Evolutionary conservation across 2,888 invertebrate genomes (phyloP), one percentile per base, ranked within the genome.

Genomic region (Drosophila formosana): DNA sequence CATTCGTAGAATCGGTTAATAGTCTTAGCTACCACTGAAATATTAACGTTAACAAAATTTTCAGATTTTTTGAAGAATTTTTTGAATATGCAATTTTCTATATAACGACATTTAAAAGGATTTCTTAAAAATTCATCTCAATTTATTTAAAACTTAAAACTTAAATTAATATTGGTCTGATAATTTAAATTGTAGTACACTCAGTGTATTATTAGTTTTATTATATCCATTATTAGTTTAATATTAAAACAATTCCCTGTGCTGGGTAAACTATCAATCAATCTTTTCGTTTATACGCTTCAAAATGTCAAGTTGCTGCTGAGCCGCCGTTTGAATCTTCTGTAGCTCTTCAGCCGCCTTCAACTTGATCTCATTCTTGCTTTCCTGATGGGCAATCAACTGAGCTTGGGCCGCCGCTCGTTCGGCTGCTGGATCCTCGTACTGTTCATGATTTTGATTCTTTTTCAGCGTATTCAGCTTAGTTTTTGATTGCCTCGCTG

Each of bases 241-340:
- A 18, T 43, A 30, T 4, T 28, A 28, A 28, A 28, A 28, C 28
- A 28, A 28, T 67, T 18, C 8, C 52, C 30, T 50, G 9, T 18
- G 2, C 32, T 69, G 41, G 72, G 68, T 34, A 88, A 82, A 13
- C 75, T 85, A 11, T 75, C 78, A 30, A 56, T 86, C 71, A 34
- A 73, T 51, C 32, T 72, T 72, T 7, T 70, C 72, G 7, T 67
- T 47, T 4, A 67, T 49, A 67, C 37, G 74, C 13, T 89, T 84
- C 9, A 88, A 71, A 18, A 74, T 64, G 51, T 78, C 62, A 0
- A 91, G 71, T 51, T 91, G 91, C 43, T 88, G 78, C 6, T 78
- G 83, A 1, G 91, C 91, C 9, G 89, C 89, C 45, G 86, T 89
- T 41, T 90, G 90, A 47, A 90, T 89, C 39, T 76, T 78, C 2